Base-by-base conservation (phyloP, 2,113 vertebrate species). In the Dasyornis broadbenti region DNA sequence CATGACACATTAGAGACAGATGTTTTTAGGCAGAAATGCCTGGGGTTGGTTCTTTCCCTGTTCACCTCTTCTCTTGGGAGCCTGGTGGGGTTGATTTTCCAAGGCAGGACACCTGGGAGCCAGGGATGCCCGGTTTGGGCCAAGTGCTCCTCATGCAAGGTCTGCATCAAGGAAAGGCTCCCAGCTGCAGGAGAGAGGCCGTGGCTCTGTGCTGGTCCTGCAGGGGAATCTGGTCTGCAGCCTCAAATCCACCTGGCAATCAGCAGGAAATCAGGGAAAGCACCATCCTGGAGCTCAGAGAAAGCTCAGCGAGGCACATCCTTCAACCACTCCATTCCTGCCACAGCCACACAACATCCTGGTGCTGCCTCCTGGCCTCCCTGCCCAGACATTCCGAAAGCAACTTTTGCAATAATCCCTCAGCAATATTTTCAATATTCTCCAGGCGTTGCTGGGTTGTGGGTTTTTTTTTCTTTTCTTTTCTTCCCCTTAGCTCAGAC, bases 11-110 rank as follows among this genome's bases (percentile, higher is more conserved):
- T 23, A 59, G 12, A 56, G 39, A 33, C 6, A 23, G 22, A 37
- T 26, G 10, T 17, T 33, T 63, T 44, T 28, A 42, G 22, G 14
- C 49, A 82, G 33, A 33, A 92, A 22, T 27, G 5, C 10, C 57
- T 4, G 1, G 10, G 20, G 44, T 65, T 49, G 0, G 13, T 21
- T 49, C n/a, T 40, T 11, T 5, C 15, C 7, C 13, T 52, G 3
- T 47, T 65, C 18, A 8, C 23, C 59, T 63, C 73, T 42, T 63
- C 59, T 68, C 60, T 52, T 45, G 37, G 11, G 70, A 72, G 22
- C n/a, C 39, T 9, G 42, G 11, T 42, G 13, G 16, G 42, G 42
- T 15, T 23, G 31, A 10, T 60, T 84, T 42, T 47, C n/a, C n/a
- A n/a, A 53, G 57, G 53, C 35, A 83, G 44, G 70, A 61, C 86